These are phyloP conservation scores for Willowsia nigromaculata DNA, from an alignment of 2,888 invertebrate species.

Conservation along the genomic window DNA sequence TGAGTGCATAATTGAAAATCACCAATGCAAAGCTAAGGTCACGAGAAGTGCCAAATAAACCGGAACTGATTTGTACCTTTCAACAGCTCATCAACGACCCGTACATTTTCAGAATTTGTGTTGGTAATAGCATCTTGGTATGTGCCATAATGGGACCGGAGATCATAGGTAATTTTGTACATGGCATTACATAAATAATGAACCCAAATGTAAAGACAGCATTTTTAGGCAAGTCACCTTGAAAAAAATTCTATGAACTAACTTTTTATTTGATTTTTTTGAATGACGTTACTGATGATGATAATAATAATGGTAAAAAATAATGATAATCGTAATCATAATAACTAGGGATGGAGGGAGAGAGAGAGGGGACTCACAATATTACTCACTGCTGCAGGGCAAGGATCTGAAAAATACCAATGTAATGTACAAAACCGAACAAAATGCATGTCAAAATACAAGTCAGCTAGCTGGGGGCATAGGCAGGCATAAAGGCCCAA, in stretches of 20 bases:
- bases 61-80: constrained; percentile 71
- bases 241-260: constrained; percentile 50
- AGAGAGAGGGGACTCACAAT: not conserved
- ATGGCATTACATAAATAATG: not conserved
- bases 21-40: constrained; percentile 61
- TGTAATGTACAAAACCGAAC: constrained; percentile 28
- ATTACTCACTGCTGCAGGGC: constrained; percentile 55
- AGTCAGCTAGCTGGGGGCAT: constrained; percentile 40
- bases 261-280: constrained; percentile 11
- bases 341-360: not conserved
- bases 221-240: constrained; percentile 51
- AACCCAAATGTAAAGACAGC: not conserved
- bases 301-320: constrained; percentile 53
- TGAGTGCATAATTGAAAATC: constrained; percentile 52
- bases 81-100: constrained; percentile 54
- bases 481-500: constrained; percentile 25
- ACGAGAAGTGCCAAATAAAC: constrained; percentile 66
- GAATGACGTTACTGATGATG: constrained; percentile 35
- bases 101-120: not conserved
- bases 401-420: constrained; percentile 47
- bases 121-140: not conserved
- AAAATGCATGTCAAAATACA: constrained; percentile 40
- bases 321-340: constrained; percentile 61
- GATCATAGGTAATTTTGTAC: not conserved
- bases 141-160: too few species aligned